phyloP scores from a whole-genome alignment of 2,113 vertebrate genomes.

The Hippocampus abdominalis region DNA sequence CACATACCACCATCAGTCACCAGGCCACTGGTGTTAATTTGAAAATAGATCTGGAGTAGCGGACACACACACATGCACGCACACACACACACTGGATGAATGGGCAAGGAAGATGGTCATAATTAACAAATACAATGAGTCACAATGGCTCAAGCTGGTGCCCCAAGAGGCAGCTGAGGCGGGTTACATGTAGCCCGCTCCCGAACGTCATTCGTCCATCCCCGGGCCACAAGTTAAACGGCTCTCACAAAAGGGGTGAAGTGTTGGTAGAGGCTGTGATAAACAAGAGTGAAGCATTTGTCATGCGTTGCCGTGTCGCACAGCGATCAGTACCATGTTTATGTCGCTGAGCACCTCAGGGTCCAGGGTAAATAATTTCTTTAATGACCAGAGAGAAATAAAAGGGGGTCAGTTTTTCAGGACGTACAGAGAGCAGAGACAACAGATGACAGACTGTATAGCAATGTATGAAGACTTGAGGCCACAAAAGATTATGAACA shows the following conservation, averaged over 20 bases:
- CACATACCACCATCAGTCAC: neutral
- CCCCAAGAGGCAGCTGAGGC: conserved; percentile 28
- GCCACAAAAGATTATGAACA: neutral
- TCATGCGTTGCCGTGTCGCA: conserved; percentile 63
- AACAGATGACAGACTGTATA: conserved; percentile 1
- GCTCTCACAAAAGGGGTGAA: conserved; percentile 33
- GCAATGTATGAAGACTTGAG: conserved; percentile 6
- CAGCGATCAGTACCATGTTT: conserved; percentile 72
- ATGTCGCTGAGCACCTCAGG: conserved; percentile 69
- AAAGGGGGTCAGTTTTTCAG: conserved; percentile 51
- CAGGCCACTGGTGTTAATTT: conserved; percentile 45
- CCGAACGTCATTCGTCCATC: conserved; percentile 19
- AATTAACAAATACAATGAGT: conserved; percentile 21
- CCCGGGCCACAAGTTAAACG: conserved; percentile 27
- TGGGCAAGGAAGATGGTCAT: conserved; percentile 23
- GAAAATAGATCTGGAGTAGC: conserved; percentile 25
- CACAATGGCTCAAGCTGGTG: conserved; percentile 19
- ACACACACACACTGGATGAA: conserved; percentile 2
- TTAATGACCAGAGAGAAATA: conserved; percentile 64
- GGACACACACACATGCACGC: conserved; percentile 5
- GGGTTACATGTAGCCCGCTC: conserved; percentile 27
- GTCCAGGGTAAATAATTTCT: conserved; percentile 76
- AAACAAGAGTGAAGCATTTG: conserved; percentile 55
- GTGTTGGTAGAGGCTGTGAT: conserved; percentile 34
- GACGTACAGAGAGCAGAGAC: conserved; percentile 32